Percentiles rank a stretch among this genome's conserved stretches.
These are phyloP conservation scores for Anguilla japonica DNA, from an alignment of 2,113 vertebrate species.

Conservation along the genomic window DNA sequence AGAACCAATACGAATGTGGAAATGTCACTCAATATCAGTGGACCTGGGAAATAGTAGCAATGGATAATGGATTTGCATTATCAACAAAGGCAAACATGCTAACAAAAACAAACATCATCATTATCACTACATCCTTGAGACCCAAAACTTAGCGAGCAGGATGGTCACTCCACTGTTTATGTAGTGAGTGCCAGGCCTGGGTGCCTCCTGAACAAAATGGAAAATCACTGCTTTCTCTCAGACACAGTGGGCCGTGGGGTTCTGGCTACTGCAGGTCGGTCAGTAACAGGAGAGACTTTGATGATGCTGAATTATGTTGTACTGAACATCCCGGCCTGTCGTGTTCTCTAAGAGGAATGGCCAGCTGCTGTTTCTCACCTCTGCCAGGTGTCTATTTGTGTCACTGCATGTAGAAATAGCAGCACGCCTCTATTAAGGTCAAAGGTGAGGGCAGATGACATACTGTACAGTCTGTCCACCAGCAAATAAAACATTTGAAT, in stretches of 20 bases:
- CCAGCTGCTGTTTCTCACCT: not conserved
- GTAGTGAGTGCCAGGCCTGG: not conserved
- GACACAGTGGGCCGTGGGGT: not conserved
- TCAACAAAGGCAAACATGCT: not conserved
- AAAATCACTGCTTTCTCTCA: not conserved
- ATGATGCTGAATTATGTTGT: not conserved
- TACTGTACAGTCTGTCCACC: too few relatives aligned
- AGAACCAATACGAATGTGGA: not conserved
- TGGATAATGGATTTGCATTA: not conserved
- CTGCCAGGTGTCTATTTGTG: not conserved
- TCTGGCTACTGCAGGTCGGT: not conserved
- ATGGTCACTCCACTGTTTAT: not conserved
- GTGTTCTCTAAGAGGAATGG: not conserved
- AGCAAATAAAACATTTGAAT: not conserved
- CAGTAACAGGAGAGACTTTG: not conserved
- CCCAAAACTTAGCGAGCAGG: not conserved
- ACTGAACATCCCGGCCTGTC: not conserved
- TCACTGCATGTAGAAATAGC: not conserved
- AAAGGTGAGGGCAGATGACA: not conserved
- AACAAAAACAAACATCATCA: not conserved
- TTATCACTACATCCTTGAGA: not conserved
- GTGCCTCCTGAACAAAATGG: not conserved
- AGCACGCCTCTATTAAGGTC: not conserved
- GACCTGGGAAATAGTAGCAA: not conserved
- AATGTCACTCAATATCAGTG: not conserved